Evolutionary conservation across 2,797 vertebrate species (phyloP).

Genomic region (Gymnopithys bicolor): DNA sequence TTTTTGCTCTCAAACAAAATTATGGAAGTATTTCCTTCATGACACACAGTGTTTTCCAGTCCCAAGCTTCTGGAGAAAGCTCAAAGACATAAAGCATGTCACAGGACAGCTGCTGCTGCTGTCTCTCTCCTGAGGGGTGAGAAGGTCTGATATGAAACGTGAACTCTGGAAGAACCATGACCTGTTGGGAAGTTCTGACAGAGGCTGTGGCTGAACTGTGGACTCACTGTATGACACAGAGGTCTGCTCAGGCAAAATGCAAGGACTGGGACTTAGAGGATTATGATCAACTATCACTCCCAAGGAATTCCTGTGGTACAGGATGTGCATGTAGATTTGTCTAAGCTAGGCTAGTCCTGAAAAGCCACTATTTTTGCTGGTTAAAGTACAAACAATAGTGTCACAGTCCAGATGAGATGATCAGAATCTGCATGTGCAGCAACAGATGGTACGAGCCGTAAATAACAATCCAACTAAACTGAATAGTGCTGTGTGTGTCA

Average conservation of each 20-base stretch:
- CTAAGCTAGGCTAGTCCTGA: not conserved
- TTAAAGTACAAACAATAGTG: not conserved
- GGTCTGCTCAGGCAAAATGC: not conserved
- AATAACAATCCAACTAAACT: not conserved
- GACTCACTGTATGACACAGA: not conserved
- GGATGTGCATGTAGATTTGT: not conserved
- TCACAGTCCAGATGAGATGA: not conserved
- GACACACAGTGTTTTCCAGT: not conserved
- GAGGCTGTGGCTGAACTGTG: not conserved
- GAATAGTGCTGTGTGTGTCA: not conserved
- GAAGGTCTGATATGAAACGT: not conserved
- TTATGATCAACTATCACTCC: not conserved
- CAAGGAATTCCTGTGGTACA: not conserved
- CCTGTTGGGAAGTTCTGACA: not conserved
- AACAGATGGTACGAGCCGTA: not conserved
- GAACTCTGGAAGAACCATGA: not conserved
- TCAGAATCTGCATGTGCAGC: rapidly evolving
- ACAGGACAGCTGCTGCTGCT: not conserved
- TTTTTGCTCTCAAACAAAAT: not conserved
- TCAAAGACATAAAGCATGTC: not conserved
- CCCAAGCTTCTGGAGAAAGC: not conserved
- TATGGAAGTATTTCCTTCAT: not conserved
- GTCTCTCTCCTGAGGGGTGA: not conserved
- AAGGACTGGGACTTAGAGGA: rapidly evolving
- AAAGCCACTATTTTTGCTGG: not conserved